A percentile compares a stretch with the other conserved stretches of the same genome.
Evolutionary conservation across 2,113 vertebrate genomes (phyloP).

Genomic region (Argyrosomus japonicus): DNA sequence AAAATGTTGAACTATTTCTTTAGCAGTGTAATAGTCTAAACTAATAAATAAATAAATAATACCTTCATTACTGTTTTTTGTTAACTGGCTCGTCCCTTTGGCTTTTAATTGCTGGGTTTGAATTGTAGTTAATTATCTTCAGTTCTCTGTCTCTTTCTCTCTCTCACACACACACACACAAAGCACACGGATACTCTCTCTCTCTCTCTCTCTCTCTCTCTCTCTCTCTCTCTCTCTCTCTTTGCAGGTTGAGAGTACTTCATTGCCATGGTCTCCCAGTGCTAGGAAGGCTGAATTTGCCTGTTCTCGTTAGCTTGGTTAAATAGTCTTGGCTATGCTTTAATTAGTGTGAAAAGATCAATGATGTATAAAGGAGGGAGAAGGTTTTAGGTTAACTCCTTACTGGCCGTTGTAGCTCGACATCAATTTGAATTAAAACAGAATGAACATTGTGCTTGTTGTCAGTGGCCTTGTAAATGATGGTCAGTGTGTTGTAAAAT

Average conservation of each 20-base stretch:
- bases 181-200: not conserved
- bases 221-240: conserved; percentile 10
- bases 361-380: conserved; percentile 71
- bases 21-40: not conserved
- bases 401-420: conserved; percentile 18
- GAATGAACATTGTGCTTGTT: not conserved
- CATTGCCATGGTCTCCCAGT: conserved; percentile 57
- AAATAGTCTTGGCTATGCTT: conserved; percentile 80
- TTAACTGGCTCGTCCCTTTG: conserved; percentile 49
- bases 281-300: conserved; percentile 58
- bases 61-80: conserved; percentile 27
- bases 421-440: conserved; percentile 15
- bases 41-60: conserved; percentile 32
- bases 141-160: conserved; percentile 3
- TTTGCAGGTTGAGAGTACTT: conserved; percentile 50
- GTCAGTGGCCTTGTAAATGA: conserved; percentile 5
- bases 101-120: conserved; percentile 66
- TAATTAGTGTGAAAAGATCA: conserved; percentile 85
- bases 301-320: conserved; percentile 81
- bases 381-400: conserved; percentile 72
- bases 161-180: not conserved
- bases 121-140: conserved; percentile 63
- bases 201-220: conserved; percentile 1
- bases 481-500: conserved; percentile 7
- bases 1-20: not conserved